phyloP scores from a whole-genome alignment of 2,113 vertebrate genomes.

The Mirza zaza region DNA sequence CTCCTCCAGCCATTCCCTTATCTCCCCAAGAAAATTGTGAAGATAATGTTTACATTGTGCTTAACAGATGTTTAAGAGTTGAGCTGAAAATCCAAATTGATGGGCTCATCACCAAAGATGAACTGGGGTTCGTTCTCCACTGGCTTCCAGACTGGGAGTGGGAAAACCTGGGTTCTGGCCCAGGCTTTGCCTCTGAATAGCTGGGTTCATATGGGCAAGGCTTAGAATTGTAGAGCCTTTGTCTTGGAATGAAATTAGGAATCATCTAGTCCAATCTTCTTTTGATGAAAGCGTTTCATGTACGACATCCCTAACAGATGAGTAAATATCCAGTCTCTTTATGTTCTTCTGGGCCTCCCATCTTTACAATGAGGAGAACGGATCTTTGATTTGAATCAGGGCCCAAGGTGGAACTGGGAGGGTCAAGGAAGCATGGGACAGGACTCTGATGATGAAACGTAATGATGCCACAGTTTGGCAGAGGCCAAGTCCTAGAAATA shows the following conservation, averaged over 20 bases:
- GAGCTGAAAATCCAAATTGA: not conserved
- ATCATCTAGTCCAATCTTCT: not conserved
- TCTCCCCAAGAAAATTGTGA: not conserved
- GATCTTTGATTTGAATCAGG: not conserved
- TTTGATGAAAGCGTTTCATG: constrained; percentile 1
- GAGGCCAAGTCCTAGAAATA: not conserved
- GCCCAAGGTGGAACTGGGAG: not conserved
- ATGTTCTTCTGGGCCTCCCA: not conserved
- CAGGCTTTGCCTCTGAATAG: not conserved
- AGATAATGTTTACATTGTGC: not conserved
- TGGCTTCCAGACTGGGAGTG: not conserved
- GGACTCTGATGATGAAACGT: not conserved
- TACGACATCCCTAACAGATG: not conserved
- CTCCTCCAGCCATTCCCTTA: rapidly evolving
- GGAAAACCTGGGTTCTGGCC: not conserved
- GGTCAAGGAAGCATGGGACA: not conserved
- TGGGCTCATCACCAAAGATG: not conserved
- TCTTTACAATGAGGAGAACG: not conserved
- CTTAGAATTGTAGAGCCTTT: not conserved
- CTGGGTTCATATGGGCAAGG: not conserved
- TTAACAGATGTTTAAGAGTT: not conserved
- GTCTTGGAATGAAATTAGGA: not conserved
- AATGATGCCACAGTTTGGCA: not conserved
- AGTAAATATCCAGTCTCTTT: not conserved
- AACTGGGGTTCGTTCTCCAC: not conserved